These are phyloP conservation scores for Ciconia boyciana DNA, from an alignment of 2,113 vertebrate genomes.

Conservation along the genomic window DNA sequence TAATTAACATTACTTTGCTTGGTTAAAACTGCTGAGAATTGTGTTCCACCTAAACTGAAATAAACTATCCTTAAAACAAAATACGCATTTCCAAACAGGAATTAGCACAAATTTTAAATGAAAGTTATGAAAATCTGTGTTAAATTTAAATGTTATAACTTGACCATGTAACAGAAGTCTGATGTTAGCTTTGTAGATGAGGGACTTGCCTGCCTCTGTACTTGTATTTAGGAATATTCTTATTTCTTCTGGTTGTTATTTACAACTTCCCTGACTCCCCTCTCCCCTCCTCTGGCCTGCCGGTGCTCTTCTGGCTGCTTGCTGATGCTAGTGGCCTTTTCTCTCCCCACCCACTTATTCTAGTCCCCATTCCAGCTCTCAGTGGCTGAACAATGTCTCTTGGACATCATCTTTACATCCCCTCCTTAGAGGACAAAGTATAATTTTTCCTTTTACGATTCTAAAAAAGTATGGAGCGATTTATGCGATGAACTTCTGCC, in stretches of 20 bases:
- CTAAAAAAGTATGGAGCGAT: background rate
- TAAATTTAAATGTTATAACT: background rate
- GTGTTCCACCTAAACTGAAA: background rate
- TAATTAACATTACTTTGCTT: background rate
- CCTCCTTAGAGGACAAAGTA: background rate
- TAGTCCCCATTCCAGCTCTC: background rate
- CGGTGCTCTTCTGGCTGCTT: background rate
- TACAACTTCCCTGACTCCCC: background rate
- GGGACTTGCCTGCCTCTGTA: background rate
- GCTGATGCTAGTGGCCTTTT: background rate
- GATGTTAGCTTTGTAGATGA: background rate
- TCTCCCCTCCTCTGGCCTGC: background rate
- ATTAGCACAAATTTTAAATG: background rate
- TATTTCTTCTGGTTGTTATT: background rate
- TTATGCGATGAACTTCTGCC: constrained; percentile 3
- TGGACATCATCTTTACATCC: background rate
- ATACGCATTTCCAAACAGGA: background rate
- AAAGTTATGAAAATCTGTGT: background rate
- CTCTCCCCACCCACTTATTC: background rate
- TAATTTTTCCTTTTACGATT: background rate
- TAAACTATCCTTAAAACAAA: background rate
- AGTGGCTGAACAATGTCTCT: background rate
- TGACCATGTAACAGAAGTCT: background rate
- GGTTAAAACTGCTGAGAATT: background rate
- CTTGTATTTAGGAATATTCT: background rate